These are phyloP conservation scores for Drepana arcuata DNA, from an alignment of 1,140 invertebrate species.

Conservation along the genomic window DNA sequence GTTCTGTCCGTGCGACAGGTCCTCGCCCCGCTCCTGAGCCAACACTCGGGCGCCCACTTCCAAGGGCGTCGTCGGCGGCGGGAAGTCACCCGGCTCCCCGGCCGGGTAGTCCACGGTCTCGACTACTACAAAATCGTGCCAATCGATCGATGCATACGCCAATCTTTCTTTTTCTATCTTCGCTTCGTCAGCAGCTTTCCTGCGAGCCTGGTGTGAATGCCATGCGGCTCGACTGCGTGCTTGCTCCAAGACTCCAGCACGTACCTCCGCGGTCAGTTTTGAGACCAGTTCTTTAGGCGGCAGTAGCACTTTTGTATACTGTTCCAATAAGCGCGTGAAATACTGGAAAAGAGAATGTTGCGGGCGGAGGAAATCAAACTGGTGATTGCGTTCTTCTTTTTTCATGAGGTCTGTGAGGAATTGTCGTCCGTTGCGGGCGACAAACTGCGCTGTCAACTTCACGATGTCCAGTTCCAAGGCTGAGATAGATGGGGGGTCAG, in stretches of 20 bases:
- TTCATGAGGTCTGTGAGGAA: slow-evolving; percentile 99
- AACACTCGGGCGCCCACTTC: slow-evolving; percentile 96
- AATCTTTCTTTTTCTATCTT: slow-evolving; percentile 95
- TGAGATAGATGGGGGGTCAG: slow-evolving; percentile 99
- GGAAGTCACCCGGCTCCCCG: slow-evolving; percentile 95
- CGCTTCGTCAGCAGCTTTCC: slow-evolving; percentile 93
- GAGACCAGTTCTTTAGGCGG: slow-evolving; percentile 92
- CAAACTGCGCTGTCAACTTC: slow-evolving; percentile 98
- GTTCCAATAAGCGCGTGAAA: slow-evolving; percentile 97
- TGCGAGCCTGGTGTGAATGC: slow-evolving; percentile 94
- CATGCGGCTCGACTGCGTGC: slow-evolving; percentile 97
- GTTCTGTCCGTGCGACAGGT: slow-evolving; percentile 33
- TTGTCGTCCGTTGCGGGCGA: slow-evolving; percentile 97
- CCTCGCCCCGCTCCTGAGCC: slow-evolving; percentile 80
- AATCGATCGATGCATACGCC: slow-evolving; percentile 98
- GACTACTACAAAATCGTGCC: slow-evolving; percentile 99
- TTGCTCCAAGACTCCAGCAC: slow-evolving; percentile 87
- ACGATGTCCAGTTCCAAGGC: slow-evolving; percentile 97
- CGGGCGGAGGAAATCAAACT: slow-evolving; percentile 98
- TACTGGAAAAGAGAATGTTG: slow-evolving; percentile 99
- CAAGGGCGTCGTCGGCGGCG: slow-evolving; percentile 96
- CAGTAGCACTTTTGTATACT: slow-evolving; percentile 97
- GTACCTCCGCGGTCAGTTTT: slow-evolving; percentile 85
- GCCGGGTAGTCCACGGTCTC: slow-evolving; percentile 99
- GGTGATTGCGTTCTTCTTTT: slow-evolving; percentile 97